Evolutionary conservation across 2,888 invertebrate genomes (phyloP), one percentile per base, ranked within the genome.

Genomic region (Caradrina kadenii): DNA sequence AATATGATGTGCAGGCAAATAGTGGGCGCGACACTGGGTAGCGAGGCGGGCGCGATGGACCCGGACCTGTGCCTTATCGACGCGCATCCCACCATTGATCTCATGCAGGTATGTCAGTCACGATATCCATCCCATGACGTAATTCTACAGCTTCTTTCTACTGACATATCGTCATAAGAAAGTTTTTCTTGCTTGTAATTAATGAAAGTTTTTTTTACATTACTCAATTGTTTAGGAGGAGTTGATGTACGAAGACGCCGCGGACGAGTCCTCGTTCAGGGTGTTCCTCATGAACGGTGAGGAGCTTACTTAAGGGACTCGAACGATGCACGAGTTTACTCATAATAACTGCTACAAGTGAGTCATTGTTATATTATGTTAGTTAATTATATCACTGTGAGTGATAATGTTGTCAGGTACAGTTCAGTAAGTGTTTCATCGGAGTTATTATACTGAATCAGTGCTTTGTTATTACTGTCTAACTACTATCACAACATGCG

Each of bases 281-380:
- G 94, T 96, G 70, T 92, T 96, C 56, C 88, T 95, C 31, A 85
- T 95, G 76, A 95, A 92, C 79, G 93, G 93, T 3, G 94, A 94
- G 75, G 93, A 94, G 69, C 87, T 90, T 35, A 73, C 87, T 11
- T 90, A 85, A 82, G 58, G 59, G 26, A 58, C 7, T 17, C 39
- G 22, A 48, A 19, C 11, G 10, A 63, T 50, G 59, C 31, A 49
- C 61, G 55, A 31, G 54, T 50, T 15, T 17, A 59, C 62, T 50
- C 60, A 42, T 35, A 11, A 39, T 39, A 13, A 65, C 65, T 71
- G 66, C 69, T 71, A 63, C 69, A 80, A 79, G 73, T 66, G 68
- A 81, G 70, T 82, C 64, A 75, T 84, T 80, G 79, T 84, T 79
- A 84, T 80, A 74, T 48, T 83, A 72, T 72, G 59, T 65, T 74